Conservation (phyloP, 2,113 vertebrate genomes). For the Opisthocomus hoazin region DNA sequence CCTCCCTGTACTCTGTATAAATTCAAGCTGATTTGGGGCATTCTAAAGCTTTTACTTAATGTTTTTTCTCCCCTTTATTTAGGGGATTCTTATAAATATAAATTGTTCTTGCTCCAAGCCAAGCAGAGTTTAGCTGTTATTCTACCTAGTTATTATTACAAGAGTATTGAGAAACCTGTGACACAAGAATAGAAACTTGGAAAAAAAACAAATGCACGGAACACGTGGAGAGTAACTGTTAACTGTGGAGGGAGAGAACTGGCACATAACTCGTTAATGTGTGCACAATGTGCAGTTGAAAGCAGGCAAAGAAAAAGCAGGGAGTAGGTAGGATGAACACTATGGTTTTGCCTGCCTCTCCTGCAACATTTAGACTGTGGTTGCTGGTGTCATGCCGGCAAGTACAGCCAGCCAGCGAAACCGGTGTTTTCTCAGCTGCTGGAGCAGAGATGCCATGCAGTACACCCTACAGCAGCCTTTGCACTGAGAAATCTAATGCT, state of each 20-base stretch:
- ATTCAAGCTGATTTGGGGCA: not conserved
- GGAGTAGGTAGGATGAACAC: not conserved
- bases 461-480: not conserved
- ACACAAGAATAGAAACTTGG: not conserved
- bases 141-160: not conserved
- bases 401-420: not conserved
- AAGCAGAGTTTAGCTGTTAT: not conserved
- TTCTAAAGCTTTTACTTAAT: not conserved
- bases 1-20: not conserved
- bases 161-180: not conserved
- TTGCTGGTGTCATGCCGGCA: not conserved
- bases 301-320: not conserved
- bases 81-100: not conserved
- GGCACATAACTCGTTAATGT: not conserved
- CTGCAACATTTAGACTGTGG: not conserved
- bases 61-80: not conserved
- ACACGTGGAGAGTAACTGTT: not conserved
- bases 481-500: not conserved
- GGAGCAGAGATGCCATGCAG: not conserved
- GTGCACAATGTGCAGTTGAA: not conserved
- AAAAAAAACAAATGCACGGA: not conserved
- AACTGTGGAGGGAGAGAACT: not conserved
- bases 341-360: not conserved
- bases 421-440: not conserved
- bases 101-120: rapidly evolving